phyloP scores from a whole-genome alignment of 1,140 invertebrate genomes.

The Drosophila sproati region DNA sequence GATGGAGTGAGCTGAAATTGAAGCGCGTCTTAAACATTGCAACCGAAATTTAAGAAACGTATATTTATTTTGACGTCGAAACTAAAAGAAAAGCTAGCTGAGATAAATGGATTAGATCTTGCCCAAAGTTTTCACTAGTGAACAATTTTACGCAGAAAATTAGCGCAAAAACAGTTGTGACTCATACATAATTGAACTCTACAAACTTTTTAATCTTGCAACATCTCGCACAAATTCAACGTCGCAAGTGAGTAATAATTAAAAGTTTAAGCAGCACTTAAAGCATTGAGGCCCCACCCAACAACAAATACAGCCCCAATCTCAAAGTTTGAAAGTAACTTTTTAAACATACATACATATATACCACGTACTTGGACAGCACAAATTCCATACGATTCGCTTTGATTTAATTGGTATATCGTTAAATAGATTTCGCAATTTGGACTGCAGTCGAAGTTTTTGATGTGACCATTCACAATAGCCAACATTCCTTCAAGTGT shows the following conservation, averaged over 20 bases:
- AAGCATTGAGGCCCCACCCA: conserved; percentile 6
- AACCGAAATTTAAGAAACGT: neutral
- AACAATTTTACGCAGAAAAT: conserved; percentile 45
- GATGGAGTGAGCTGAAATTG: conserved; percentile 9
- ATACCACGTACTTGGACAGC: conserved; percentile 40
- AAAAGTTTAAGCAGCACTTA: conserved; percentile 61
- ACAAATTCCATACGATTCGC: conserved; percentile 25
- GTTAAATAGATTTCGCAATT: conserved; percentile 1
- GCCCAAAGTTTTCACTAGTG: conserved; percentile 3
- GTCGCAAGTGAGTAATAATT: conserved; percentile 76
- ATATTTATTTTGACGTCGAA: neutral
- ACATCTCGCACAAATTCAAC: conserved; percentile 74
- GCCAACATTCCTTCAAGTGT: too few species aligned
- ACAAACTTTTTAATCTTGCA: conserved; percentile 74
- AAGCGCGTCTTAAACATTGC: conserved; percentile 51
- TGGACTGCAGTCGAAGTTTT: neutral
- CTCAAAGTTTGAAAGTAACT: conserved; percentile 61
- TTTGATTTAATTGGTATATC: conserved; percentile 51
- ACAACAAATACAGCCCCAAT: conserved; percentile 18
- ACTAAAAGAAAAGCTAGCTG: conserved; percentile 7
- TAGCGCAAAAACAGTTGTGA: conserved; percentile 20
- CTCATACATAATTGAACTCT: conserved; percentile 65
- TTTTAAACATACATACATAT: conserved; percentile 60
- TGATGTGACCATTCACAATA: too few species aligned
- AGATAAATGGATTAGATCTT: neutral